Base-by-base conservation (phyloP, 2,888 invertebrate genomes). In the Harpalus rufipes region DNA sequence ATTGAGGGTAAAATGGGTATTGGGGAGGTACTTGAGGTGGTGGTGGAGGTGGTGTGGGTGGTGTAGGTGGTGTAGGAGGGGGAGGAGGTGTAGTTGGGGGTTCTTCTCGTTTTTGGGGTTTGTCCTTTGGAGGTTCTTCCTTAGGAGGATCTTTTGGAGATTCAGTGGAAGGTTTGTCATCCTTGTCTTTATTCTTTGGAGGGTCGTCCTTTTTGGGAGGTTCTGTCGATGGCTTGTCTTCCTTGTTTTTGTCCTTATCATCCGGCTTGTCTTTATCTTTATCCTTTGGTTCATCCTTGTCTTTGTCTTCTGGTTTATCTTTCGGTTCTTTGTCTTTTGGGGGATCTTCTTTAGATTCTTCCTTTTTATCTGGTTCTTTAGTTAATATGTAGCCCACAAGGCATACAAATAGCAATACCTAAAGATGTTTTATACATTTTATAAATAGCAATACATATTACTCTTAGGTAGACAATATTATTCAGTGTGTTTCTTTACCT, bases 21-120 rank as follows among this genome's bases (percentile, higher is more conserved):
- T 12, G 65, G 18, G 12, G 81, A 12, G 65, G 65, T 1, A 3
- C 18, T 41, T 56, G 80, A 58, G 56, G n/a, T 18, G 44, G 25
- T 59, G 39, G 59, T 61, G 81, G 59, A 81, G 81, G 81, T 8
- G 68, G 25, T 18, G 68, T 25, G 5, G 68, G 16, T 14, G 68
- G 25, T 68, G 68, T 21, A 4, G 68, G 68, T 16, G 68, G 25
- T 7, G 68, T 10, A 7, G 68, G 16, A 3, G 68, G 25, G 0
- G 68, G 0, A 14, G 68, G 68, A 21, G 63, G 68, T 39, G 68
- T 4, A 0, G 68, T 68, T 21, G 68, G 25, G 7, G 68, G 68
- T 39, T 68, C 25, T 14, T 25, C 39, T 2, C n/a, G 21, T 68
- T 68, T 68, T 68, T 14, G 68, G 8, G 18, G 59, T 14, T 59